These are phyloP conservation scores for Gobio gobio DNA, from an alignment of 2,113 vertebrate genomes.

Conservation along the genomic window DNA sequence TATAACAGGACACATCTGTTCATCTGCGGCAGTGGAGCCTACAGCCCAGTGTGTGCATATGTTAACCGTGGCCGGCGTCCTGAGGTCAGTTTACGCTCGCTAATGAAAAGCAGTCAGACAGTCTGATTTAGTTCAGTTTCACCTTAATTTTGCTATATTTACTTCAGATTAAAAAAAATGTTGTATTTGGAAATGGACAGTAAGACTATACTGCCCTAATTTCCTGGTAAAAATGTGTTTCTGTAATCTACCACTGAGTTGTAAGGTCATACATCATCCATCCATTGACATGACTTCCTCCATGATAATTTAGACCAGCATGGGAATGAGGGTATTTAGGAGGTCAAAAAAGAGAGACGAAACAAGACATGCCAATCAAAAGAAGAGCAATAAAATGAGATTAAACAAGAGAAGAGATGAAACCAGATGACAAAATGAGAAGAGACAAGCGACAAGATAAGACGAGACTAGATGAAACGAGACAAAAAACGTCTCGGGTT, in stretches of 20 bases:
- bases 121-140: not conserved
- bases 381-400: not conserved
- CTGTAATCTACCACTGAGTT: not conserved
- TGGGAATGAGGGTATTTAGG: not conserved
- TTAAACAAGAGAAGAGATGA: not conserved
- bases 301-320: not conserved
- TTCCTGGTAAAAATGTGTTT: not conserved
- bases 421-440: not conserved
- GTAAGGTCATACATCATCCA: not conserved
- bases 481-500: no score
- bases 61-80: constrained; percentile 92
- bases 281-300: not conserved
- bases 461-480: not conserved
- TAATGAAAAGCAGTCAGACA: constrained; percentile 20
- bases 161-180: not conserved
- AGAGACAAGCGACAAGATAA: not conserved
- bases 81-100: constrained; percentile 77
- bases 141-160: constrained; percentile 4
- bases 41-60: constrained; percentile 92
- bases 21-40: constrained; percentile 94
- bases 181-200: not conserved
- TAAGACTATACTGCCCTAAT: not conserved
- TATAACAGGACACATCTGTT: constrained; percentile 96
- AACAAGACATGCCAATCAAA: not conserved
- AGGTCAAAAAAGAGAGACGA: not conserved